Evolutionary conservation across 2,888 invertebrate species (phyloP), one percentile per base, ranked within the genome.

Genomic region (Polylopha cassiicola): DNA sequence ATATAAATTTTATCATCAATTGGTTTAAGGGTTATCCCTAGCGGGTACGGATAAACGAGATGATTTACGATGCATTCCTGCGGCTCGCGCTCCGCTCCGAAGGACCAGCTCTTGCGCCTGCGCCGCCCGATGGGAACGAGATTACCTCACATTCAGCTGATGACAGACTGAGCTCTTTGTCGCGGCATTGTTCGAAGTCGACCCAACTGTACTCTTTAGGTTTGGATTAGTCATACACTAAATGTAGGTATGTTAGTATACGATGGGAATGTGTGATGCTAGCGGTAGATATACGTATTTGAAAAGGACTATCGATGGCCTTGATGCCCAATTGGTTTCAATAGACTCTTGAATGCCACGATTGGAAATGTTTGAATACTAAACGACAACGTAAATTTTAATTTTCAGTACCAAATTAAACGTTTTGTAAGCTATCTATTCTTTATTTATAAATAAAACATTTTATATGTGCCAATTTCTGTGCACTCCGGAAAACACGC

Each of bases 21-120:
- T 37, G 28, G 36, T 39, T 29, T 28, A 34, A 33, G 44, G 33
- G 50, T 43, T 46, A 45, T 45, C 46, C 44, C 45, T 47, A 47
- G 48, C 53, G 48, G 39, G 50, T 51, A 47, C 48, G 53, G 55
- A 60, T 59, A 54, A 47, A 58, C 46, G 42, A 51, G 54, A 73
- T 76, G 81, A 80, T 80, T 79, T 81, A 82, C 66, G 70, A 58
- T 64, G 65, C 77, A 80, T 81, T 79, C 81, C 77, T 71, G 61
- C 50, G 61, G 62, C 56, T 58, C 61, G 61, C 61, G 50, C 54
- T 55, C 51, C 53, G 53, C n/a, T n/a, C n/a, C n/a, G n/a, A n/a
- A 59, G 53, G 52, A 59, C 46, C 62, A 50, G 56, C 51, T 37
- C 43, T 53, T 61, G 64, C 59, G 65, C 58, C 55, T 57, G 64